Percentiles rank a stretch among this genome's conserved stretches.
These are phyloP conservation scores for Sander lucioperca DNA, from an alignment of 2,113 vertebrate species.

Conservation along the genomic window DNA sequence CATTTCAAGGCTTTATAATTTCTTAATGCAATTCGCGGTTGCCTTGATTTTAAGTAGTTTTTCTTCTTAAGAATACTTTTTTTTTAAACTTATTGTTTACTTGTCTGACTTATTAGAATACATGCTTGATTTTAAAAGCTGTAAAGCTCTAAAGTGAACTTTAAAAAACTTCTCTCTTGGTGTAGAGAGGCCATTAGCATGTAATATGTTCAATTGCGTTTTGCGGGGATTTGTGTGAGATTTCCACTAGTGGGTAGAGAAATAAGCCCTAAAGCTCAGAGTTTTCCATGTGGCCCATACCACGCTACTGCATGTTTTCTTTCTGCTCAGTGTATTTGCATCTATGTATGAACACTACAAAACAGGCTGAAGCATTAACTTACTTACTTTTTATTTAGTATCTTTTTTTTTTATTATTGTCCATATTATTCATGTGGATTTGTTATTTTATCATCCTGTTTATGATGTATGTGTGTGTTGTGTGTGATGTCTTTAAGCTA, in stretches of 20 bases:
- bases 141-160: neutral
- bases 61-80: neutral
- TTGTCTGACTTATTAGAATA: neutral
- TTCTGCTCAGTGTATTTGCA: conserved; percentile 36
- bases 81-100: too few species aligned
- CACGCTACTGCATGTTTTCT: conserved; percentile 18
- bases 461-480: too few species aligned
- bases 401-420: too few species aligned
- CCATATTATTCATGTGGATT: too few species aligned
- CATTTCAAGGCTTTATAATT: neutral
- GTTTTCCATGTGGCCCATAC: conserved; percentile 48
- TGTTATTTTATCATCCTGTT: too few species aligned
- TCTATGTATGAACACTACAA: conserved; percentile 45
- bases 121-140: neutral
- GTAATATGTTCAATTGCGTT: conserved; percentile 37
- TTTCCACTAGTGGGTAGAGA: conserved; percentile 51
- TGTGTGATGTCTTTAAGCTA: too few species aligned
- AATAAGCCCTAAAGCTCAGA: conserved; percentile 17
- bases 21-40: neutral
- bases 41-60: neutral
- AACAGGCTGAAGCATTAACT: conserved; percentile 34
- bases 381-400: neutral
- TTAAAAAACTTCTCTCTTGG: neutral
- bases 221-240: conserved; percentile 35
- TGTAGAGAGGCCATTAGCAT: neutral